Base-by-base conservation (phyloP, 2,888 invertebrate species). In the Melanostoma scalare region DNA sequence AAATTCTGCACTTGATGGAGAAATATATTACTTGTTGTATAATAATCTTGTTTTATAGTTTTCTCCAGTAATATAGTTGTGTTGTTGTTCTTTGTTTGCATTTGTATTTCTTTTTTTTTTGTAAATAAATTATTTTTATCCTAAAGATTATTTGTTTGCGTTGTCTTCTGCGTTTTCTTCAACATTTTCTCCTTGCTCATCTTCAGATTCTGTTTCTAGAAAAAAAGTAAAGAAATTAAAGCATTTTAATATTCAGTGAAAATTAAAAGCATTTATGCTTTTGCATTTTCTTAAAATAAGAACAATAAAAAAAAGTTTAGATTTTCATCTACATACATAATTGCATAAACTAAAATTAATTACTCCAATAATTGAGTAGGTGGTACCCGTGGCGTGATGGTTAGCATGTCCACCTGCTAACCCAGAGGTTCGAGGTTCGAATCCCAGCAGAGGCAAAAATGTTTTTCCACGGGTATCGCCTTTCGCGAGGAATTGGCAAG, bases 181-280 rank as follows among this genome's bases (percentile, higher is more conserved):
- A n/a, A 61, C 20, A 68, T 52, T 73, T 20, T 81, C 81, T 75
- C 88, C 89, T 84, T 89, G 90, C 80, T 91, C 91, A 84, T 91
- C 91, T 77, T 91, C 91, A 76, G 91, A 91, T 87, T 91, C 91
- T 30, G 90, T 90, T 88, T 91, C 92, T 91, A 76, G 2, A 88
- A 89, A 68, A 68, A 60, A 60, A 33, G 44, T 20, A 75, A 69
- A 60, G n/a, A 69, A 53, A 48, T 75, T 9, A n/a, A 55, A 33
- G 42, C 53, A 58, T 55, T 71, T 3, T 35, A 44, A 10, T 9
- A 9, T n/a, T 10, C 9, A 9, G 6, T 30, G 31, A 46, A 3
- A 10, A 48, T 42, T 73, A 60, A 40, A 65, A 10, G 71, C 33
- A 63, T 46, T 46, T 46, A 46, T 46, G 10, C n/a, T n/a, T 10